These are phyloP conservation scores for Osedax fenrisi DNA, from an alignment of 2,888 invertebrate genomes.

Conservation along the genomic window DNA sequence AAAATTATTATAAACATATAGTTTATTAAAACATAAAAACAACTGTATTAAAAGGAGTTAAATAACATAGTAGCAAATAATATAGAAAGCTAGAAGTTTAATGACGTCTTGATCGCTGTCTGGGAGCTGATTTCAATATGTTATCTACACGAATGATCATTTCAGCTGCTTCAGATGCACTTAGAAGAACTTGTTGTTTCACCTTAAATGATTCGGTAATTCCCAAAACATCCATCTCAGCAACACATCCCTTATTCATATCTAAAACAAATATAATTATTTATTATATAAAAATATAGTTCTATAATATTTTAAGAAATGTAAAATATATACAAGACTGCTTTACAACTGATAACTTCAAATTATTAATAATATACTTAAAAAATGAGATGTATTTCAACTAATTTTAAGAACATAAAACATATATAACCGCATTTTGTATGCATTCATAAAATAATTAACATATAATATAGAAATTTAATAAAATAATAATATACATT, in stretches of 20 bases:
- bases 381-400: no score
- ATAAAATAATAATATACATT: no score
- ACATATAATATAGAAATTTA: no score
- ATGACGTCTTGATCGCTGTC: constrained; percentile 58
- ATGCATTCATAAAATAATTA: no score
- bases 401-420: no score
- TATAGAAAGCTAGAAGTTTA: background rate
- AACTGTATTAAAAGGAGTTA: no score
- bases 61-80: no score
- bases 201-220: constrained; percentile 93
- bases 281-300: background rate
- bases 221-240: constrained; percentile 78
- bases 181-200: constrained; percentile 82
- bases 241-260: constrained; percentile 60
- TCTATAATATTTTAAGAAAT: background rate
- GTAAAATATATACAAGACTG: no score
- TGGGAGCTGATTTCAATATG: constrained; percentile 67
- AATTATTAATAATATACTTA: no score
- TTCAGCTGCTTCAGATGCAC: constrained; percentile 91
- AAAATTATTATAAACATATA: background rate
- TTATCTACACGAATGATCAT: constrained; percentile 96
- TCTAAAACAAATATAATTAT: no score
- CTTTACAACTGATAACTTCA: no score
- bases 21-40: background rate
- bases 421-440: no score